These are phyloP conservation scores for Ephestia elutella DNA, from an alignment of 1,140 invertebrate genomes.

Conservation along the genomic window DNA sequence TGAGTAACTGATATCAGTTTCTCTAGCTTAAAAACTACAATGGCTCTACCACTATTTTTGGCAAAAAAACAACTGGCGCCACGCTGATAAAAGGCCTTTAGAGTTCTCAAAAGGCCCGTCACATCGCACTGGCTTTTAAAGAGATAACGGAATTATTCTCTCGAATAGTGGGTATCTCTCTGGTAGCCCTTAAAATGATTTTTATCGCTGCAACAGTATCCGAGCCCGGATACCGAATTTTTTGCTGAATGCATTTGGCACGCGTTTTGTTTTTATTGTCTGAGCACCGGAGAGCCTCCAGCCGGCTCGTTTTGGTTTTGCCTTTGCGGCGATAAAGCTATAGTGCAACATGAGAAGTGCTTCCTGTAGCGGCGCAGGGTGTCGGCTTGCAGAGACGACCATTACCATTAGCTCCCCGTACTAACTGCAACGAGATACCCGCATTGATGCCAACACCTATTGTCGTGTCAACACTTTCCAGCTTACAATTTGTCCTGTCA, in stretches of 20 bases:
- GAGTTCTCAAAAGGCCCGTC: constrained; percentile 41
- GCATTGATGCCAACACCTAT: constrained; percentile 30
- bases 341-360: constrained; percentile 32
- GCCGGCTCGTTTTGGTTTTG: not conserved
- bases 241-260: constrained; percentile 40
- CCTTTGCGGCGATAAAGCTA: constrained; percentile 21
- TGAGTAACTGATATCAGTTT: not conserved
- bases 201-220: constrained; percentile 43
- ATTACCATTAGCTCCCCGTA: not conserved
- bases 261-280: constrained; percentile 37
- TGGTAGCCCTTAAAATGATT: constrained; percentile 41
- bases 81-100: constrained; percentile 33
- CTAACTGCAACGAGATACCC: constrained; percentile 26
- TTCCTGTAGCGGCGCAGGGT: constrained; percentile 31
- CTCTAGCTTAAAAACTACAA: constrained; percentile 7
- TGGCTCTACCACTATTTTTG: constrained; percentile 22
- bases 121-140: constrained; percentile 37
- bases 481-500: constrained; percentile 27
- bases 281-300: not conserved
- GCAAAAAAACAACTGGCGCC: constrained; percentile 53
- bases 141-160: constrained; percentile 48
- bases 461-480: constrained; percentile 44
- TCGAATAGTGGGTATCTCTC: constrained; percentile 31
- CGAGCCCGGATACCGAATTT: constrained; percentile 28
- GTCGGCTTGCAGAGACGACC: constrained; percentile 12